A percentile compares a stretch with the other conserved stretches of the same genome.
Evolutionary conservation across 2,797 vertebrate species (phyloP).

Genomic region (Pelochelys cantorii): DNA sequence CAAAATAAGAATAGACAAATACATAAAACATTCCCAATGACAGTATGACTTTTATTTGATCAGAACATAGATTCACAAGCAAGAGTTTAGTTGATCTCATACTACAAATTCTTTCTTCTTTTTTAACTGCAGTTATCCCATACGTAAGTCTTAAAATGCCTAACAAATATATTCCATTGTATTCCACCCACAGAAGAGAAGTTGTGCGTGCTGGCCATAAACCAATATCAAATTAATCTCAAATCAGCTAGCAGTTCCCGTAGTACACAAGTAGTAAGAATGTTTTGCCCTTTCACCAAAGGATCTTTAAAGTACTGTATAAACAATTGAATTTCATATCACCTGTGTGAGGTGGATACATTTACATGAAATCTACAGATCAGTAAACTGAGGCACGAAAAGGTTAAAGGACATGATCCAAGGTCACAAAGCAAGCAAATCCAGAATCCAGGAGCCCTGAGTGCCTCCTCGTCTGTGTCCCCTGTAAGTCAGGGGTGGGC

Average conservation of each 20-base stretch:
- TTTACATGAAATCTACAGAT: background rate
- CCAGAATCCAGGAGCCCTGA: accelerated
- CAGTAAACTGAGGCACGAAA: background rate
- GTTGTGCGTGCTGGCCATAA: background rate
- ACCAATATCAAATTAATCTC: background rate
- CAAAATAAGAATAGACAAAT: background rate
- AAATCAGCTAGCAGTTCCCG: background rate
- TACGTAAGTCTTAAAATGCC: background rate
- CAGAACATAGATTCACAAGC: background rate
- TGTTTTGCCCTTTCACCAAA: background rate
- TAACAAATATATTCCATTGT: background rate
- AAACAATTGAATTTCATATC: background rate
- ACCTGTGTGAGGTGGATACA: background rate
- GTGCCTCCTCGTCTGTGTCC: background rate
- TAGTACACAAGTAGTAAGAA: background rate
- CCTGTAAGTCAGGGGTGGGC: no score
- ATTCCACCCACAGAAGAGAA: background rate
- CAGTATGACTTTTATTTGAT: background rate
- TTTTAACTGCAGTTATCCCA: background rate
- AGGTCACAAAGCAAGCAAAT: background rate
- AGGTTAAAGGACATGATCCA: background rate
- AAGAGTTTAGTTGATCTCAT: background rate
- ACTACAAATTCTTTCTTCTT: background rate
- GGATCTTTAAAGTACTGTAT: background rate
- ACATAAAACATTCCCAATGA: background rate